A percentile compares a stretch with the other conserved stretches of the same genome.
These are phyloP conservation scores for Prionailurus bengalensis DNA, from an alignment of 2,113 vertebrate species.

Conservation along the genomic window DNA sequence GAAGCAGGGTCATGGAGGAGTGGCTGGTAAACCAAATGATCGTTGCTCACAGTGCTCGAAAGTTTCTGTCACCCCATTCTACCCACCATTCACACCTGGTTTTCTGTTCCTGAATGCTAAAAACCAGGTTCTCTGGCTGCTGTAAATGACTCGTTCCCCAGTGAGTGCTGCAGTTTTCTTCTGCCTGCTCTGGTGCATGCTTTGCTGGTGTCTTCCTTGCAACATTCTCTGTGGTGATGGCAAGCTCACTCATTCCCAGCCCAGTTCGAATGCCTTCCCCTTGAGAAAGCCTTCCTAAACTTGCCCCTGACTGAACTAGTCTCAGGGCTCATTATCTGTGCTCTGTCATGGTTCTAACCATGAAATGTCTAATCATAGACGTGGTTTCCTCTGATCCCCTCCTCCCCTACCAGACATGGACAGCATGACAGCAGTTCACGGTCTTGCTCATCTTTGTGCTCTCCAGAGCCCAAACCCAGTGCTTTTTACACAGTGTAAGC, in stretches of 20 bases:
- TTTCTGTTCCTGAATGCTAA: background rate
- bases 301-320: too few species aligned
- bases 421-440: background rate
- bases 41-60: accelerated
- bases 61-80: background rate
- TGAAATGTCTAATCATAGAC: background rate
- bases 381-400: background rate
- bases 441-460: background rate
- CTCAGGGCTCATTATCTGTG: background rate
- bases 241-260: background rate
- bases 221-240: background rate
- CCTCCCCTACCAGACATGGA: background rate
- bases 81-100: background rate
- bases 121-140: background rate
- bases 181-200: background rate
- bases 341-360: background rate
- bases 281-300: background rate
- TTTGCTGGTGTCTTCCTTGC: background rate
- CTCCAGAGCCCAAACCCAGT: background rate
- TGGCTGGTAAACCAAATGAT: background rate
- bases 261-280: background rate
- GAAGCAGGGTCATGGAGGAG: background rate
- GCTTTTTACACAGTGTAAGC: background rate
- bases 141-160: background rate
- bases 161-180: accelerated